phyloP scores from a whole-genome alignment of 2,797 vertebrate genomes.

The Clarias pachynema region DNA sequence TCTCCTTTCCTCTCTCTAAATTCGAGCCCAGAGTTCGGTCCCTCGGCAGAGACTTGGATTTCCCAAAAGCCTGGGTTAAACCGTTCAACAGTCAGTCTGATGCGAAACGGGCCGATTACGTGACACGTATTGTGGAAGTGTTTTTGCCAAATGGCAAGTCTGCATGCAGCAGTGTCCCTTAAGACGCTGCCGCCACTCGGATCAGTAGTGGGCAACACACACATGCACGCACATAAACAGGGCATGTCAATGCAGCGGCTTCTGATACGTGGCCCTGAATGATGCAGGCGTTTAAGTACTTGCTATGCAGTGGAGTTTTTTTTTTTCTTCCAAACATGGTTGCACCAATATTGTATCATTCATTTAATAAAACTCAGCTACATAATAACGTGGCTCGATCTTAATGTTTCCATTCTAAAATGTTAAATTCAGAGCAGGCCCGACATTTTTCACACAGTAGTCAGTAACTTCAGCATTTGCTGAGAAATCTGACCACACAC shows the following conservation, averaged over 20 bases:
- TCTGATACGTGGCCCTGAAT: slow-evolving; percentile 31
- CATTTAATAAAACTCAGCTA: background rate
- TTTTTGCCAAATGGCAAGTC: slow-evolving; percentile 42
- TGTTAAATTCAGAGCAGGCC: background rate
- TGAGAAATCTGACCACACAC: background rate
- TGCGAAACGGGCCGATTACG: slow-evolving; percentile 26
- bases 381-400: no score
- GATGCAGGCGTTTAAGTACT: slow-evolving; percentile 35
- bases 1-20: slow-evolving; percentile 30
- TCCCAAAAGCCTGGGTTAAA: slow-evolving; percentile 42
- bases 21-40: slow-evolving; percentile 41
- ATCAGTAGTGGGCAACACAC: background rate
- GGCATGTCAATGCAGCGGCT: slow-evolving; percentile 10
- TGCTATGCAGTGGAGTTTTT: slow-evolving; percentile 5
- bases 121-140: slow-evolving; percentile 20
- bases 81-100: slow-evolving; percentile 44
- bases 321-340: no score
- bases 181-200: background rate
- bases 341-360: background rate
- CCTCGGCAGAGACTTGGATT: slow-evolving; percentile 46
- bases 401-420: background rate
- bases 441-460: background rate
- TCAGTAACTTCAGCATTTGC: background rate
- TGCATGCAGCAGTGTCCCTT: slow-evolving; percentile 13
- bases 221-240: background rate